Percentiles rank a stretch among this genome's conserved stretches.
These are phyloP conservation scores for Heliconius sara DNA, from an alignment of 2,888 invertebrate genomes.

Conservation along the genomic window DNA sequence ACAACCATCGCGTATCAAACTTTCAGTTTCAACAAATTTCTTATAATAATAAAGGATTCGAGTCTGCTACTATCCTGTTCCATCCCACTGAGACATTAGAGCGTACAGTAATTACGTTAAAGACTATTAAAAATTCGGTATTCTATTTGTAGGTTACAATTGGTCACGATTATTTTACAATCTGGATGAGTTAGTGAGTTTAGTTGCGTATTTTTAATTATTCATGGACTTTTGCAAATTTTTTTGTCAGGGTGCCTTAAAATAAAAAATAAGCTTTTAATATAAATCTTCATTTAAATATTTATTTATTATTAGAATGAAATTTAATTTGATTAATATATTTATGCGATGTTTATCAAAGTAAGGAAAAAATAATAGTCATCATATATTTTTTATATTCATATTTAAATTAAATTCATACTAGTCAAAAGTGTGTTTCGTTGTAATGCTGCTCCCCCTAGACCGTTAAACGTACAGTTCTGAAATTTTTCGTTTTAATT, in stretches of 20 bases:
- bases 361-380: too few relatives aligned
- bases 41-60: background rate
- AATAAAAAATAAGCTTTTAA: background rate
- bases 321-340: too few relatives aligned
- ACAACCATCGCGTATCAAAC: too few relatives aligned
- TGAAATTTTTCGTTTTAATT: too few relatives aligned
- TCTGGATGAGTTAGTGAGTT: constrained; percentile 44
- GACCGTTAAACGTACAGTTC: too few relatives aligned
- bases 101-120: constrained; percentile 5
- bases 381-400: too few relatives aligned
- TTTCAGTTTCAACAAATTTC: background rate
- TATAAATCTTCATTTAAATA: too few relatives aligned
- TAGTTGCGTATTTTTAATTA: constrained; percentile 49
- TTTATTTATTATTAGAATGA: too few relatives aligned
- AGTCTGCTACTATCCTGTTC: background rate
- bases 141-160: constrained; percentile 28
- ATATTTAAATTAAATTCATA: too few relatives aligned
- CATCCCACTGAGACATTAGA: background rate
- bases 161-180: constrained; percentile 31
- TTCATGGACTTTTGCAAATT: constrained; percentile 39
- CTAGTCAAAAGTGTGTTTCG: too few relatives aligned
- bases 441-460: too few relatives aligned
- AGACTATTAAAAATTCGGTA: constrained; percentile 16
- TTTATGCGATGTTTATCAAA: too few relatives aligned
- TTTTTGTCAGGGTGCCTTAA: background rate